Conservation (phyloP, 2,113 vertebrate species). For the Grus americana region DNA sequence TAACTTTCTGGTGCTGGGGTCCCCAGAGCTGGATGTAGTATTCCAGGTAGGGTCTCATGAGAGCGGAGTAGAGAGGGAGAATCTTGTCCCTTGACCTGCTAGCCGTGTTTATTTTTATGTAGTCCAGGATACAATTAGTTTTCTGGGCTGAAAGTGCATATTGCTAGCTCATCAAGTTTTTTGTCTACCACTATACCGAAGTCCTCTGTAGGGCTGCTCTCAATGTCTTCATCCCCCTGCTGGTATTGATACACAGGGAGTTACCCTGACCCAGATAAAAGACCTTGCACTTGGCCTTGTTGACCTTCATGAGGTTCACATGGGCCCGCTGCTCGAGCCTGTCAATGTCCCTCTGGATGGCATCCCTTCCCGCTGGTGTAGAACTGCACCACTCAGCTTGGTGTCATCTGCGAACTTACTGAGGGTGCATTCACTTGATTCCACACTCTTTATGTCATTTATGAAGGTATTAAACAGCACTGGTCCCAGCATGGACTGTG, state of each 20-base stretch:
- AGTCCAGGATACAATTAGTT: not conserved
- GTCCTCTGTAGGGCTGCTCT: not conserved
- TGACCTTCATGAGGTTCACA: not conserved
- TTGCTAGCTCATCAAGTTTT: not conserved
- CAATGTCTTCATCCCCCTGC: not conserved
- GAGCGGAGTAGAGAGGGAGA: not conserved
- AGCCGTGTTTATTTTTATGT: not conserved
- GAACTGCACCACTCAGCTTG: not conserved
- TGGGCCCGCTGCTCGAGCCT: not conserved
- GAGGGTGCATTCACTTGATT: not conserved
- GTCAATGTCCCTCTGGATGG: accelerated
- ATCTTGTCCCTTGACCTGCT: not conserved
- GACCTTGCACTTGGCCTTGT: not conserved
- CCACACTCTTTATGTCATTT: not conserved
- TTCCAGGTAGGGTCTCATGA: accelerated
- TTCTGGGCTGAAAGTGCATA: not conserved
- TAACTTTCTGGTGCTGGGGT: not conserved
- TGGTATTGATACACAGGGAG: not conserved
- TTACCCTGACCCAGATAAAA: not conserved
- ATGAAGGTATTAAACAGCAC: not conserved
- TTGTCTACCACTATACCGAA: not conserved
- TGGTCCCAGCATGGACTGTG: not conserved
- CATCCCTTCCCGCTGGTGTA: not conserved
- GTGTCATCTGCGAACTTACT: not conserved
- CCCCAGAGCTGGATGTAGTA: not conserved